phyloP scores from a whole-genome alignment of 2,113 vertebrate species.

The Phrynosoma platyrhinos region DNA sequence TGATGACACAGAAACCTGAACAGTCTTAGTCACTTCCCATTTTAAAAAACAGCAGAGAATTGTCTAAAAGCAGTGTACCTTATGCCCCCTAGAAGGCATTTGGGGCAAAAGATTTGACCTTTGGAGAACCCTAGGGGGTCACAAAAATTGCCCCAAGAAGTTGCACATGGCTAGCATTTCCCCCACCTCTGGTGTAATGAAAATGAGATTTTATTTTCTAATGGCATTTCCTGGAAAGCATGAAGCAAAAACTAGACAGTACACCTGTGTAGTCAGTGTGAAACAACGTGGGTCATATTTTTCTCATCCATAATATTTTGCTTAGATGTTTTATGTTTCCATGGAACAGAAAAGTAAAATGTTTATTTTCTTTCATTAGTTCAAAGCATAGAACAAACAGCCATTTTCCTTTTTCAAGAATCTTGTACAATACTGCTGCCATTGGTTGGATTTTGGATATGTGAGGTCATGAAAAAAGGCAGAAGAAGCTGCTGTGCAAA shows the following conservation, averaged over 20 bases:
- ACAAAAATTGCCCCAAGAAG: too few species aligned
- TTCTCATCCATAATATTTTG: neutral
- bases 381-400: neutral
- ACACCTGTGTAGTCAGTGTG: neutral
- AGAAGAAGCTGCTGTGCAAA: too few species aligned
- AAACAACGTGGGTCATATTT: neutral
- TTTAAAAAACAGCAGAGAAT: too few species aligned
- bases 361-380: neutral
- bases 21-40: too few species aligned
- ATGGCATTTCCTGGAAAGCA: neutral
- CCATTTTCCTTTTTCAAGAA: neutral
- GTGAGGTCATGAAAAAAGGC: too few species aligned
- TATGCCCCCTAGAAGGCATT: too few species aligned
- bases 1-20: too few species aligned
- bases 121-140: too few species aligned
- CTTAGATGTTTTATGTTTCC: neutral
- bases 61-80: too few species aligned
- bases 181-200: neutral
- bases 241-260: neutral
- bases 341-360: neutral
- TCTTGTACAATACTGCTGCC: neutral
- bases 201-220: neutral
- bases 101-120: too few species aligned
- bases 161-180: too few species aligned
- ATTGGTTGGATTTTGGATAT: neutral